Evolutionary conservation across 2,888 invertebrate species (phyloP), one percentile per base, ranked within the genome.

Genomic region (Agrochola circellaris): DNA sequence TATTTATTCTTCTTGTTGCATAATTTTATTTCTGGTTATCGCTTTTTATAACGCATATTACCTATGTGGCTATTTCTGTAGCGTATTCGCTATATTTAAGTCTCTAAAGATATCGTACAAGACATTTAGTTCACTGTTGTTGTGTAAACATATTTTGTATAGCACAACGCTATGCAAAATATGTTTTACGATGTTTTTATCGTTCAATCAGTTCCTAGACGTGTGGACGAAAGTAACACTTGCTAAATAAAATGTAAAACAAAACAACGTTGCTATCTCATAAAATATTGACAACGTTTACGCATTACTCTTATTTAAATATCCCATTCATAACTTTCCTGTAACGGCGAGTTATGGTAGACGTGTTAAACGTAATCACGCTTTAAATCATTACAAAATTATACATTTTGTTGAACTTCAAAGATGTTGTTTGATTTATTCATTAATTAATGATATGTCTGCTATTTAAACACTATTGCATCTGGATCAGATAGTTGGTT

Each of bases 1-100:
- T 89, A 88, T 90, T 89, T 89, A 88, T 90, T 87, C 83, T 75
- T 86, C 80, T 88, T 86, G 81, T 92, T 92, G 92, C 92, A 91
- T 91, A 90, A 91, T 91, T 91, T 90, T 89, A 90, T 89, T 90
- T 86, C 81, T 82, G 77, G 77, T 87, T 86, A 82, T 73, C 62
- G 78, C 79, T 87, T 88, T 84, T 88, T 88, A 86, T 88, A 90
- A 78, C 82, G 78, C 87, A 81, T 81, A 82, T 80, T 79, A 81
- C 87, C 77, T 73, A 81, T 76, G 81, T 48, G 76, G 79, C 80
- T 84, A 81, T 81, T 88, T 90, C 84, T 87, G 87, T 83, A 80
- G 61, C 61, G 75, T 80, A 54, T 68, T 72, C 67, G 79, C 86
- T 84, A 76, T 80, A 81, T 75, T 81, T 77, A 76, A 68, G 38